Conservation (phyloP, 2,113 vertebrate genomes). For the Myxocyprinus asiaticus region DNA sequence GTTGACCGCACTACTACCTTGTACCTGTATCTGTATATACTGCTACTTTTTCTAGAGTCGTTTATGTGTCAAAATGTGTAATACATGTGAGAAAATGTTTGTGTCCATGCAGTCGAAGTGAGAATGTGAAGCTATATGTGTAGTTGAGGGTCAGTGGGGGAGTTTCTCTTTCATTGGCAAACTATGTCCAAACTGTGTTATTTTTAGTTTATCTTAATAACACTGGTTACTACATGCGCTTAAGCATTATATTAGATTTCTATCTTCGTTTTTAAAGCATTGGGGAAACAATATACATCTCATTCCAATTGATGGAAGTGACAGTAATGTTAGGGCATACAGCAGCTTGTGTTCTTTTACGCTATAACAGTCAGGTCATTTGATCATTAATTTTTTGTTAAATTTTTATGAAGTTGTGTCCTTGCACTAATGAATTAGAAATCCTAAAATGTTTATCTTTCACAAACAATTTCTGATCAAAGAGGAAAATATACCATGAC, state of each 20-base stretch:
- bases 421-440: constrained; percentile 13
- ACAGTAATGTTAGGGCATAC: too few relatives aligned
- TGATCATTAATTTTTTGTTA: too few relatives aligned
- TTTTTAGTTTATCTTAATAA: too few relatives aligned
- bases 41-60: constrained; percentile 40
- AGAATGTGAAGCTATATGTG: background rate
- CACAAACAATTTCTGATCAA: constrained; percentile 10
- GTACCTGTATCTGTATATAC: constrained; percentile 59
- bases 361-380: too few relatives aligned
- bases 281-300: too few relatives aligned
- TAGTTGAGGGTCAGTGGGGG: background rate
- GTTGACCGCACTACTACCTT: constrained; percentile 15
- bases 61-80: constrained; percentile 54
- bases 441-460: background rate
- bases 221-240: too few relatives aligned
- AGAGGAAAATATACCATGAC: background rate
- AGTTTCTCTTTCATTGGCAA: background rate
- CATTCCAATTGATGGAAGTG: too few relatives aligned
- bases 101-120: background rate
- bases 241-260: too few relatives aligned
- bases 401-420: background rate
- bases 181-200: background rate
- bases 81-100: constrained; percentile 41
- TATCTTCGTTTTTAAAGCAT: too few relatives aligned
- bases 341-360: too few relatives aligned